Conservation (phyloP, 2,113 vertebrate genomes). For the Toxotes jaculatrix region DNA sequence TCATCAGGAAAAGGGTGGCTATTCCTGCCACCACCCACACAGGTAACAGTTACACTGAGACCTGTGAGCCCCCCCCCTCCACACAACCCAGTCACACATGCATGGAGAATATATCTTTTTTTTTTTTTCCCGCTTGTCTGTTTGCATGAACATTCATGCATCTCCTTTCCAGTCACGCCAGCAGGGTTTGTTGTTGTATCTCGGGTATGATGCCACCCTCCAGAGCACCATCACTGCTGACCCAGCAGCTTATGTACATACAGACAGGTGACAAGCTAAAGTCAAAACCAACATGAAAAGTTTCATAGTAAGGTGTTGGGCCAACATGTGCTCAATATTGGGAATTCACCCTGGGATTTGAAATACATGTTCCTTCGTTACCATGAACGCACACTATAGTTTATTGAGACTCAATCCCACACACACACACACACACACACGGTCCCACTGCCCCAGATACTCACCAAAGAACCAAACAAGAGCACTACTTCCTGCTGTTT, state of each 20-base stretch:
- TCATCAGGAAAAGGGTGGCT: slow-evolving; percentile 77
- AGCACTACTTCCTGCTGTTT: not conserved
- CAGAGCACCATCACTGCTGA: slow-evolving; percentile 16
- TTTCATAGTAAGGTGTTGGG: not conserved
- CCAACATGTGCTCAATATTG: too few species aligned
- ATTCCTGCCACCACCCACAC: slow-evolving; percentile 72
- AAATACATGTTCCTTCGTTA: not conserved
- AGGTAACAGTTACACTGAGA: slow-evolving; percentile 65
- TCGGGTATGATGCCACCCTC: not conserved
- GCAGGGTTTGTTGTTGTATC: not conserved
- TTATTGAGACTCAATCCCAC: not conserved
- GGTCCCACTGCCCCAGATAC: not conserved
- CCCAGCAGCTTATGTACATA: not conserved
- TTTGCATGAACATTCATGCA: slow-evolving; percentile 28
- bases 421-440: not conserved
- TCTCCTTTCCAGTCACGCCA: not conserved
- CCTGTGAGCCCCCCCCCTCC: slow-evolving; percentile 8
- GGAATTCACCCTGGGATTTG: too few species aligned
- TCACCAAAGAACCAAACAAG: not conserved
- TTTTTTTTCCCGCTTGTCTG: not conserved
- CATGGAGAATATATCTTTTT: slow-evolving; percentile 18
- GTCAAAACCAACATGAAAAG: not conserved
- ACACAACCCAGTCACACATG: slow-evolving; percentile 10
- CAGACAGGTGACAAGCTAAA: not conserved
- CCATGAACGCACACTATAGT: not conserved